phyloP scores from a whole-genome alignment of 2,113 vertebrate genomes.

The Eulacestoma nigropectus region DNA sequence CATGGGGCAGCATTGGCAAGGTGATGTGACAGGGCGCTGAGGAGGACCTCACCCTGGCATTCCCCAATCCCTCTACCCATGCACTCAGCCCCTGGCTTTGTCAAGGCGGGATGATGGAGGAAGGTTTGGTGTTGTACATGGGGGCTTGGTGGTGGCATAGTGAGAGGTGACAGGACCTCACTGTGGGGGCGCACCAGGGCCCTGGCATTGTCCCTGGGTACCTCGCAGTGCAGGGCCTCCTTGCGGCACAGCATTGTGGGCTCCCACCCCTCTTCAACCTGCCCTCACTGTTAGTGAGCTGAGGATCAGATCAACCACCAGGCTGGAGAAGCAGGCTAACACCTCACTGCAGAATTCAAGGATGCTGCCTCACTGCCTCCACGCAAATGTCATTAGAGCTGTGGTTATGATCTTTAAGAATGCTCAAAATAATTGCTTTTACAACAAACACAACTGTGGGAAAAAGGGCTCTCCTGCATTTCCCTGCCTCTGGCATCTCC shows the following conservation, averaged over 20 bases:
- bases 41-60: neutral
- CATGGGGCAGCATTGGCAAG: neutral
- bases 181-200: accelerated
- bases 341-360: neutral
- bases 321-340: neutral
- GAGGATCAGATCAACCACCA: neutral
- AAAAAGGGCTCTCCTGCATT: neutral
- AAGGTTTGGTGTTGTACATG: neutral
- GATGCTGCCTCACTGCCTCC: neutral
- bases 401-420: neutral
- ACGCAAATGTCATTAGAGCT: neutral
- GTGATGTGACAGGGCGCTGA: accelerated
- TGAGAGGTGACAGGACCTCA: neutral
- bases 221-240: neutral
- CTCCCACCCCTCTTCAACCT: neutral
- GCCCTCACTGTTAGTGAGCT: neutral
- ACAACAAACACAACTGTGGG: neutral
- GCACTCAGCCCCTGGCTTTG: neutral
- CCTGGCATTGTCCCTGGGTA: neutral
- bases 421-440: neutral
- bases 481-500: neutral
- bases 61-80: neutral
- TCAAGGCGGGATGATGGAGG: neutral
- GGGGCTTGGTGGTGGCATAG: neutral
- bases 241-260: neutral